Evolutionary conservation across 2,888 invertebrate genomes (phyloP).

Genomic region (Heliconius ismenius): DNA sequence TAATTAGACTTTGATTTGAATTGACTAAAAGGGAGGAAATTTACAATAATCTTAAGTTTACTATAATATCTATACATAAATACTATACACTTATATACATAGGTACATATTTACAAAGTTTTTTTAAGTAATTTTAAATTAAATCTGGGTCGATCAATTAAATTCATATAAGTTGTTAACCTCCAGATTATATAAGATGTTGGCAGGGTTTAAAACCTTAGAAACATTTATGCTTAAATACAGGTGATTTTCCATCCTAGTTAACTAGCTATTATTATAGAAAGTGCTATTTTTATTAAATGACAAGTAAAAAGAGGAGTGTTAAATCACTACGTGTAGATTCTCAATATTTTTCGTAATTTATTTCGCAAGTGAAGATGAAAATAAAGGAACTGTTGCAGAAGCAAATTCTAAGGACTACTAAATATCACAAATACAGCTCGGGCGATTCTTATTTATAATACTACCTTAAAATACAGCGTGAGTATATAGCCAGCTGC

Average conservation of each 20-base stretch:
- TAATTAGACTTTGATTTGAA: not conserved
- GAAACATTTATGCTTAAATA: too few species aligned
- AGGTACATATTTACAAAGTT: not conserved
- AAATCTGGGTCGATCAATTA: not conserved
- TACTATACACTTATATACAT: not conserved
- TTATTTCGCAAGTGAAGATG: not conserved
- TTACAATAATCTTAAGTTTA: conserved; percentile 1
- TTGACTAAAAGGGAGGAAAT: conserved; percentile 22
- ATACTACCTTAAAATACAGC: not conserved
- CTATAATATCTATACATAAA: not conserved
- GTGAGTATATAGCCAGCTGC: not conserved
- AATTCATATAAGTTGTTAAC: too few species aligned
- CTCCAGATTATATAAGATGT: not conserved
- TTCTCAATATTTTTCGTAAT: too few species aligned
- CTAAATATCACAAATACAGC: conserved; percentile 16
- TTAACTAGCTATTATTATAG: not conserved
- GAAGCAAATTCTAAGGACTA: not conserved
- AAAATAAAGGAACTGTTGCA: not conserved
- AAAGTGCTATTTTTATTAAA: not conserved
- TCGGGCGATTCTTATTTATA: conserved; percentile 5
- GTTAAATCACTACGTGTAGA: not conserved
- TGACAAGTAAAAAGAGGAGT: not conserved
- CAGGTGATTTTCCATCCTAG: not conserved
- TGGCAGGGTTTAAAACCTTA: not conserved
- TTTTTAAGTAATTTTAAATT: not conserved